These are phyloP conservation scores for Drosophila carrolli DNA, from an alignment of 1,140 invertebrate genomes.

Conservation along the genomic window DNA sequence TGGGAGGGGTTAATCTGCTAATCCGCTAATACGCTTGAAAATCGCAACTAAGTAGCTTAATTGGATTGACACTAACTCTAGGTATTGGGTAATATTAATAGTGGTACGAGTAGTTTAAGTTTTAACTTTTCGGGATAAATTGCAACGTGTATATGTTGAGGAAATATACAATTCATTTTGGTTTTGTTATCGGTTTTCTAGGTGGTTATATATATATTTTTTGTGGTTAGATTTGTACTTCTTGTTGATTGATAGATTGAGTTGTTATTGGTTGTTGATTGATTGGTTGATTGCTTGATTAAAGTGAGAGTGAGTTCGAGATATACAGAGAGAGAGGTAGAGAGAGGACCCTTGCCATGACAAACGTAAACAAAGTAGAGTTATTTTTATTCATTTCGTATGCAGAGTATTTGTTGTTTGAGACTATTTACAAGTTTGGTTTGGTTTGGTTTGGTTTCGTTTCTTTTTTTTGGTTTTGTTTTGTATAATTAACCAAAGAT, in stretches of 20 bases:
- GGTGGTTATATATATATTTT: constrained; percentile 70
- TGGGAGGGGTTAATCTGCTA: constrained; percentile 85
- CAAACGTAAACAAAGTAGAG: constrained; percentile 73
- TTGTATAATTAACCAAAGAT: constrained; percentile 47
- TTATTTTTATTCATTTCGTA: constrained; percentile 70
- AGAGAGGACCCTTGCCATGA: constrained; percentile 82
- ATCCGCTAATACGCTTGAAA: constrained; percentile 83
- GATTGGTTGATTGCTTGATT: constrained; percentile 52
- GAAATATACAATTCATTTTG: constrained; percentile 65
- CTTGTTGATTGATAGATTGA: constrained; percentile 51
- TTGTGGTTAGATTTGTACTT: constrained; percentile 54
- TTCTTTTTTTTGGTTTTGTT: constrained; percentile 35
- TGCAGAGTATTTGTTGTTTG: constrained; percentile 76
- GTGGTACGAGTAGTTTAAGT: constrained; percentile 61
- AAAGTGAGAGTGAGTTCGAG: constrained; percentile 60
- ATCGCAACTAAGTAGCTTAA: constrained; percentile 82
- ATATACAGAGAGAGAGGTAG: constrained; percentile 61
- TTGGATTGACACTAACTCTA: constrained; percentile 77
- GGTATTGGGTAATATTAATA: constrained; percentile 50
- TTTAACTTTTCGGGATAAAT: constrained; percentile 52
- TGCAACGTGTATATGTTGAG: constrained; percentile 64
- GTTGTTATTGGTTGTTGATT: constrained; percentile 54
- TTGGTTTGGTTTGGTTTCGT: constrained; percentile 55
- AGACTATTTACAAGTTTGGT: constrained; percentile 82
- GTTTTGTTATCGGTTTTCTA: constrained; percentile 36